These are phyloP conservation scores for Micronycteris hirsuta DNA, from an alignment of 2,113 vertebrate species.

Conservation along the genomic window DNA sequence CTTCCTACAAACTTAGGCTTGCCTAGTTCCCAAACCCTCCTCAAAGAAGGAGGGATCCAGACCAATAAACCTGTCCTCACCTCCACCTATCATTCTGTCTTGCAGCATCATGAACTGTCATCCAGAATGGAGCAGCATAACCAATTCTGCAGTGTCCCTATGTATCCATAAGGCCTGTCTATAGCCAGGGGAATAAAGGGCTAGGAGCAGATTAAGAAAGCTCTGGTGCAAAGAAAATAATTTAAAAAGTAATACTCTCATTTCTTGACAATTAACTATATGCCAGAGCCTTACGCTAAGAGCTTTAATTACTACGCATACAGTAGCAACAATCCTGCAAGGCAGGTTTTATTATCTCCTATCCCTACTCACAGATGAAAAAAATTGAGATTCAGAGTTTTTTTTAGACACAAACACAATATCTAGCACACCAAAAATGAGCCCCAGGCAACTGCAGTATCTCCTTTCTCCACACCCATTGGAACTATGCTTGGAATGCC, in stretches of 20 bases:
- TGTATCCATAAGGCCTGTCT: background rate
- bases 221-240: background rate
- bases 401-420: background rate
- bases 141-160: fast-evolving
- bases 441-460: background rate
- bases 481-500: background rate
- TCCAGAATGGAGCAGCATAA: background rate
- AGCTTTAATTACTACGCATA: background rate
- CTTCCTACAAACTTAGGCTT: background rate
- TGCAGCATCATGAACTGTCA: background rate
- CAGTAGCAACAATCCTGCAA: background rate
- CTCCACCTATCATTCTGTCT: background rate
- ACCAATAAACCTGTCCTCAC: background rate
- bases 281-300: background rate
- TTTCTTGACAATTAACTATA: background rate
- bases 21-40: background rate
- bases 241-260: background rate
- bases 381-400: background rate
- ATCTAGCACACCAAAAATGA: background rate
- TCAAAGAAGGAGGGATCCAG: background rate
- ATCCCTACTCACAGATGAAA: background rate
- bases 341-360: background rate
- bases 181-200: background rate
- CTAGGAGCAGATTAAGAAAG: background rate
- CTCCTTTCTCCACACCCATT: background rate